These are phyloP conservation scores for Osmerus mordax DNA, from an alignment of 2,113 vertebrate genomes.

Conservation along the genomic window DNA sequence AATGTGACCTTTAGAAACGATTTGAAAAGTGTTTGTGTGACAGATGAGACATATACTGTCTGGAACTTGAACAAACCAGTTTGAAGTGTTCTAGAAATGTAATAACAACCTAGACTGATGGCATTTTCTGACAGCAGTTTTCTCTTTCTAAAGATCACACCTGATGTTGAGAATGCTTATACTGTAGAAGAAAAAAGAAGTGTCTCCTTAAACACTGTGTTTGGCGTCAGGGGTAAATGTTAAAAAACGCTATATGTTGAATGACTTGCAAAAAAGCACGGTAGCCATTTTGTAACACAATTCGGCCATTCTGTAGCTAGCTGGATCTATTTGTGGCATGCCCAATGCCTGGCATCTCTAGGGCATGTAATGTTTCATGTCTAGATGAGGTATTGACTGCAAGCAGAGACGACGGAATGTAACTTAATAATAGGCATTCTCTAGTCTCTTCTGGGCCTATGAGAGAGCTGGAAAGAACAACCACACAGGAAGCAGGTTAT, in stretches of 20 bases:
- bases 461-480: conserved; percentile 30
- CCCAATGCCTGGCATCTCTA: conserved; percentile 45
- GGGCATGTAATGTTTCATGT: conserved; percentile 57
- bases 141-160: background rate
- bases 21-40: no score
- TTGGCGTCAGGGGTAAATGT: background rate
- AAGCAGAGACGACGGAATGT: conserved; percentile 59
- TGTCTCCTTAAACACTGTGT: background rate
- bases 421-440: conserved; percentile 56
- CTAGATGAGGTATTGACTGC: conserved; percentile 58
- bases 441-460: conserved; percentile 44
- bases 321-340: conserved; percentile 56
- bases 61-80: no score
- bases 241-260: conserved; percentile 36
- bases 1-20: no score
- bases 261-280: conserved; percentile 58
- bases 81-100: no score
- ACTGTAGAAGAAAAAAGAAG: no score
- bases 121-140: no score
- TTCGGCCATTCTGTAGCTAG: conserved; percentile 40
- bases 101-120: no score
- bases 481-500: conserved; percentile 17
- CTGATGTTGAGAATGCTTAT: background rate
- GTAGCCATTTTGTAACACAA: conserved; percentile 49
- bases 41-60: no score